Base-by-base conservation (phyloP, 2,888 invertebrate genomes). In the Eulithis prunata region DNA sequence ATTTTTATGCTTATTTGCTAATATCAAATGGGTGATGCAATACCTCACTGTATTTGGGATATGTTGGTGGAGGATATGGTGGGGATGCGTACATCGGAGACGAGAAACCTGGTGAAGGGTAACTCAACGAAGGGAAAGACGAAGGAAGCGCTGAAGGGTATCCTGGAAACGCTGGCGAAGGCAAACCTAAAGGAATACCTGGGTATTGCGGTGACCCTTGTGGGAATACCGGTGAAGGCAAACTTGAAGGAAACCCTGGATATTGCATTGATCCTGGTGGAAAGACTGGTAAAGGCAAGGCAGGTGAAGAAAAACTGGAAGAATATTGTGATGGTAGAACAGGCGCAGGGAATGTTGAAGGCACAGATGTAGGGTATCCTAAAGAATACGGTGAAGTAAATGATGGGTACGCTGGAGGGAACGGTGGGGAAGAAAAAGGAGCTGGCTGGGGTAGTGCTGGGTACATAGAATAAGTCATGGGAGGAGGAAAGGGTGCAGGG, bases 361-460 rank as follows among this genome's bases (percentile, higher is more conserved):
- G 54, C 14, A 54, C 4, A 49, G 49, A 54, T n/a, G 58, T 43
- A 0, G 64, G 28, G 41, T 59, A 65, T 14, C 47, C 62, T 62
- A 43, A 21, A 49, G 66, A 58, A 46, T 68, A 71, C 45, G 68
- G 60, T 4, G 63, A 32, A 45, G 28, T 45, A 32, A 28, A n/a
- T 12, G 28, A 12, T 32, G 73, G 49, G 14, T 69, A 59, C 32
- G 71, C 65, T 2, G 64, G 63, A 49, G 71, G 57, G 14, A 54
- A 64, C 2, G 61, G 55, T 14, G 4, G 11, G 10, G 49, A 4
- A 49, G 21, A 21, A 49, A 11, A 21, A 5, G 49, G 73, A 12
- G 74, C 61, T 59, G 72, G 62, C 38, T 74, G 76, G 28, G 69
- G 62, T 6, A 68, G 57, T 55, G 72, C 68, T 5, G 69, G 41